phyloP scores from a whole-genome alignment of 2,797 vertebrate species.

The Tenualosa thibaudeaui region DNA sequence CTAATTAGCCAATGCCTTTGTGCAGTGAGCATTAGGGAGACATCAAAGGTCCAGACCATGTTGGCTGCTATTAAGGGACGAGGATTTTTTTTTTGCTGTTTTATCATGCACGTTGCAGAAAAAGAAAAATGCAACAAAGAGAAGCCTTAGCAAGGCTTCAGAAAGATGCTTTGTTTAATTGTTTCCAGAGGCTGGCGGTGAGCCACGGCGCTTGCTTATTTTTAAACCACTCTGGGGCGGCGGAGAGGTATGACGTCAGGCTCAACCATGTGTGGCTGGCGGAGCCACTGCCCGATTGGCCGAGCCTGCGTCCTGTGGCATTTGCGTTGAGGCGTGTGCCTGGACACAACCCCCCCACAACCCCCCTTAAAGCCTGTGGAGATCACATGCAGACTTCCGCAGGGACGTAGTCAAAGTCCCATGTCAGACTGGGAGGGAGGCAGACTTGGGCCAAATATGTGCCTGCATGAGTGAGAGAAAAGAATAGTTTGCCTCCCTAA shows the following conservation, averaged over 20 bases:
- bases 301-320: not conserved
- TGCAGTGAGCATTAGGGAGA: not conserved
- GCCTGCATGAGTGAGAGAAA: not conserved
- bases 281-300: not conserved
- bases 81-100: not conserved
- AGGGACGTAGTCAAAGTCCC: not conserved
- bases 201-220: constrained; percentile 39
- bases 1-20: constrained; percentile 4
- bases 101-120: not conserved
- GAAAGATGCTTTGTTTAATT: constrained; percentile 34
- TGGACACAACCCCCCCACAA: not conserved
- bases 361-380: not conserved
- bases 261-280: constrained; percentile 5
- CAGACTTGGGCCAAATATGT: not conserved
- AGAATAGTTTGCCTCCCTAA: not conserved
- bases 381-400: not conserved
- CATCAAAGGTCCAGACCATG: not conserved
- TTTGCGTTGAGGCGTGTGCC: not conserved
- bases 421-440: not conserved
- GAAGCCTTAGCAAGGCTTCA: not conserved
- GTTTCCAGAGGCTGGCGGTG: constrained; percentile 40
- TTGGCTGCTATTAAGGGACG: not conserved
- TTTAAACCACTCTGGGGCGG: constrained; percentile 33
- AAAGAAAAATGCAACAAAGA: not conserved
- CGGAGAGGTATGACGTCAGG: constrained; percentile 3